Base-by-base conservation (phyloP, 2,797 vertebrate genomes). In the Sebastes taczanowskii region DNA sequence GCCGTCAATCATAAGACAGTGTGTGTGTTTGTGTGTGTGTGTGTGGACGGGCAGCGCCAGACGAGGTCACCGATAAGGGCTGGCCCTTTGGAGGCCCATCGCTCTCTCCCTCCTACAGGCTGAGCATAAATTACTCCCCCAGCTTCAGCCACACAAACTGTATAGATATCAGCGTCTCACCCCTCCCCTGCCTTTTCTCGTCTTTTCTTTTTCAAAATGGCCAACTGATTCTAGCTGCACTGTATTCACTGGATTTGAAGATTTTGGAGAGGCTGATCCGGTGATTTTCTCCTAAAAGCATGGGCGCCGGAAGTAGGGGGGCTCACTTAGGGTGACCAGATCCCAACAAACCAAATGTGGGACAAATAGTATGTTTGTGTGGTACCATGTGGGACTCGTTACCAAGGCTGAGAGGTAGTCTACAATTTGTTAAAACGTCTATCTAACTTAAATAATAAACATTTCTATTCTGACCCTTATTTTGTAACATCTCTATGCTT, bases 31-130 rank as follows among this genome's bases (percentile, higher is more conserved):
- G 29, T 29, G 68, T 59, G 68, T 42, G 68, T 42, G 70, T 70
- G 83, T 78, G 85, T 25, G 74, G 82, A 78, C 14, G n/a, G 85
- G 84, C 68, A 79, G 71, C 62, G 27, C 77, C 83, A 91, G 91
- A 89, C 75, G 90, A 93, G 91, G 93, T 94, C 90, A 92, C 82
- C 13, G 88, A 92, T 93, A 89, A 91, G 83, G 85, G 79, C 86
- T 53, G 78, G 86, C 80, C 90, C 91, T 87, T 85, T 25, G 34
- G 90, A 93, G 87, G 86, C 89, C 87, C 90, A 92, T 92, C 68
- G 74, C 87, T 93, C 92, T 90, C 84, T 86, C 77, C 86, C 82
- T 91, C 89, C 89, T 83, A 82, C 91, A 85, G 91, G 56, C 82
- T 52, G 76, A 88, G 86, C 89, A 93, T 91, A 91, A 93, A 93